phyloP scores from a whole-genome alignment of 2,888 invertebrate species.

The Gymnosoma rotundatum region DNA sequence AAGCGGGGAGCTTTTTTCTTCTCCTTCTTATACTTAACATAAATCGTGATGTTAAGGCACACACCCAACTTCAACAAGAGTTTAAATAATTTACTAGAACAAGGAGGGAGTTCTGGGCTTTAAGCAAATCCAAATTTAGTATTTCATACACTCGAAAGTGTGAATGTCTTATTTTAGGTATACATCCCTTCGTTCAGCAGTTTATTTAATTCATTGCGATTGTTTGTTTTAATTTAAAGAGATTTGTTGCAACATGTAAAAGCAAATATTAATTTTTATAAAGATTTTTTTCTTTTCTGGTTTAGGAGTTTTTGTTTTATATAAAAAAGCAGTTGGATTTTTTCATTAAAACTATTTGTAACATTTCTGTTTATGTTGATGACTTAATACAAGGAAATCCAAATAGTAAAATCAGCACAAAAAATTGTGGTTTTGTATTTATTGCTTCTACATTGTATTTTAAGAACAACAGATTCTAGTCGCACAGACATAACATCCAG shows the following conservation, averaged over 20 bases:
- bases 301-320: too few relatives aligned
- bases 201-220: slow-evolving; percentile 27
- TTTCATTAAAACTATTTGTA: not conserved
- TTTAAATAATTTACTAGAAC: not conserved
- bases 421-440: slow-evolving; percentile 30
- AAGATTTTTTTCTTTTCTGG: not conserved
- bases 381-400: slow-evolving; percentile 27
- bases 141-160: not conserved
- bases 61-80: not conserved
- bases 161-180: not conserved
- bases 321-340: too few relatives aligned
- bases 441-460: not conserved
- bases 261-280: not conserved
- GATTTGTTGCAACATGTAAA: not conserved
- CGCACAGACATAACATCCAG: too few relatives aligned
- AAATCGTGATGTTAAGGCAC: not conserved
- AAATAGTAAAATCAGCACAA: not conserved
- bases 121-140: not conserved
- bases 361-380: not conserved
- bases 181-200: not conserved
- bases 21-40: not conserved
- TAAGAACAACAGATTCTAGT: too few relatives aligned
- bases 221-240: slow-evolving; percentile 49
- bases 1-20: not conserved
- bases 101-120: not conserved